A percentile compares a stretch with the other conserved stretches of the same genome.
Evolutionary conservation across 2,113 vertebrate genomes (phyloP).

Genomic region (Rynchops niger): DNA sequence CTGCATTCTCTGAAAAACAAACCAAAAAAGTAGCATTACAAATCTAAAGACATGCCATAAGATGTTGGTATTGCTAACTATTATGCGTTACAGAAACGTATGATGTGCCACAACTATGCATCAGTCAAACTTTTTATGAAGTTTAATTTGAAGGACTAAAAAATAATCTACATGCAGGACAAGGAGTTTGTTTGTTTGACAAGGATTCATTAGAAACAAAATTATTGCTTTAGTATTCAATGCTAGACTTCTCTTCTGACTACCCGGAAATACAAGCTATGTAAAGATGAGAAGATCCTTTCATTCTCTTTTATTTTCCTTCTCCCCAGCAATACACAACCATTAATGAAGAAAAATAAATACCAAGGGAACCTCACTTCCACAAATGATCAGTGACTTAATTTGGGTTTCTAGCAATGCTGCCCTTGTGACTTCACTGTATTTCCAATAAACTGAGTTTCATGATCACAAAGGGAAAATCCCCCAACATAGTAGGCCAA

Average conservation of each 20-base stretch:
- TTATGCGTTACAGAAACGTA: neutral
- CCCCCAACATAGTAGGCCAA: accelerated
- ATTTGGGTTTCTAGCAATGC: neutral
- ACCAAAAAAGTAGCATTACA: neutral
- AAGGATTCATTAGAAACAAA: neutral
- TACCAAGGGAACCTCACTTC: neutral
- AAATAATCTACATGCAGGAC: neutral
- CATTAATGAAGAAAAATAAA: neutral
- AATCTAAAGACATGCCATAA: neutral
- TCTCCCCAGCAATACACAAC: neutral
- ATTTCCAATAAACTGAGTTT: neutral
- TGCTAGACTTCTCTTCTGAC: neutral
- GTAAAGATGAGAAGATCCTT: neutral
- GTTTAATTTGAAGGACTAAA: neutral
- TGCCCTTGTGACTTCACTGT: neutral
- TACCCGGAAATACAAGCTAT: neutral
- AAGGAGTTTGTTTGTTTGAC: neutral
- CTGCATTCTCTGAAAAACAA: slow-evolving; percentile 81
- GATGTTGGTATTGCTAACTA: neutral
- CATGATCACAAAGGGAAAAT: neutral
- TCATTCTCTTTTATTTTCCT: neutral
- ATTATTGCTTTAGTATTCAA: neutral
- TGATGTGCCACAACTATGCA: neutral
- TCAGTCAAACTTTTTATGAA: neutral
- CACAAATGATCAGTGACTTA: neutral